Evolutionary conservation across 2,888 invertebrate genomes (phyloP).

Genomic region (Autographa gamma): DNA sequence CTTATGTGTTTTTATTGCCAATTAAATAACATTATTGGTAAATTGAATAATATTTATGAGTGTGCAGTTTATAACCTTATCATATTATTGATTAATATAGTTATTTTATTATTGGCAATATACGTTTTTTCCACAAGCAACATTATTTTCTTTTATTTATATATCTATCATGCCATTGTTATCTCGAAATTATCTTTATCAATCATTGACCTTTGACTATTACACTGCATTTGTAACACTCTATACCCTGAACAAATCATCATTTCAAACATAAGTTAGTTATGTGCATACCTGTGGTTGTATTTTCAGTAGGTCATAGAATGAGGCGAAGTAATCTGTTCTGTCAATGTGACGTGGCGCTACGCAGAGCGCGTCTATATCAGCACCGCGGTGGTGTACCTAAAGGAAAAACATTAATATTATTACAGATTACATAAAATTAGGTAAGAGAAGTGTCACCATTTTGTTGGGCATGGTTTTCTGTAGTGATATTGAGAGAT

Average conservation of each 20-base stretch:
- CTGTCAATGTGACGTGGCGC: slow-evolving; percentile 98
- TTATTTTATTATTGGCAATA: no score
- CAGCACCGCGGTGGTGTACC: slow-evolving; percentile 98
- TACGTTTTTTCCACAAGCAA: no score
- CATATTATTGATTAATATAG: not conserved
- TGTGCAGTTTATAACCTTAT: not conserved
- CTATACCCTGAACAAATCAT: not conserved
- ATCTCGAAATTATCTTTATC: no score
- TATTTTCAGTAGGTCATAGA: slow-evolving; percentile 96
- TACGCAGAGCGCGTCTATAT: slow-evolving; percentile 99
- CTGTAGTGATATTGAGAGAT: no score
- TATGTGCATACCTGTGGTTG: slow-evolving; percentile 92
- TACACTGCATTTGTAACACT: no score
- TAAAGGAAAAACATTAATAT: slow-evolving; percentile 58
- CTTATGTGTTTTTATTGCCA: no score
- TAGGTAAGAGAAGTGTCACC: no score
- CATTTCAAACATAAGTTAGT: not conserved
- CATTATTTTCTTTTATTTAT: no score
- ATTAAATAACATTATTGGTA: not conserved
- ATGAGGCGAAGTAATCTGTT: slow-evolving; percentile 98
- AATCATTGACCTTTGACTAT: no score
- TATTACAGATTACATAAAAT: not conserved
- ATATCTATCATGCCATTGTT: no score
- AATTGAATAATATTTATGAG: not conserved
- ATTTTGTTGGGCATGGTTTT: no score